phyloP scores from a whole-genome alignment of 1,140 invertebrate species.

The Chironomus striatipennis region DNA sequence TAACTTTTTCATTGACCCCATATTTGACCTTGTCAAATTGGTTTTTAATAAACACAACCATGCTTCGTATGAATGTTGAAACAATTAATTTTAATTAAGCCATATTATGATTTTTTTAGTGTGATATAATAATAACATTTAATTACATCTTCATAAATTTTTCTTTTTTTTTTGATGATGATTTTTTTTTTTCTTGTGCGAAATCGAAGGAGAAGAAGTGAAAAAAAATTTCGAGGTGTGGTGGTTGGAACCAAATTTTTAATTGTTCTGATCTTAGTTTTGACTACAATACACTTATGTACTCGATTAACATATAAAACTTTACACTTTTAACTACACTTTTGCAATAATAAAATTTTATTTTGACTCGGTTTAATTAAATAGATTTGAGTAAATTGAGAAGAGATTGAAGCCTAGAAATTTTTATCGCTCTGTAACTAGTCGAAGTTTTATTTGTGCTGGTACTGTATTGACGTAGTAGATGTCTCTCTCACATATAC shows the following conservation, averaged over 20 bases:
- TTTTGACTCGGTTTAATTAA: constrained; percentile 14
- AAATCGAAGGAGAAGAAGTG: constrained; percentile 11
- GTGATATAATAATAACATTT: constrained; percentile 4
- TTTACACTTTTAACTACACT: constrained; percentile 7
- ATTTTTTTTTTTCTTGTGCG: not conserved
- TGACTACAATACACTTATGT: not conserved
- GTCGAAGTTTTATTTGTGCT: not conserved
- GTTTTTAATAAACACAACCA: constrained; percentile 2
- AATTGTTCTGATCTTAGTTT: not conserved
- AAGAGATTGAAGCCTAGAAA: constrained; percentile 8
- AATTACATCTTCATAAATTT: constrained; percentile 8
- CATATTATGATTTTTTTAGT: constrained; percentile 1
- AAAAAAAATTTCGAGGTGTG: constrained; percentile 8
- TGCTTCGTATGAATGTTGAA: not conserved
- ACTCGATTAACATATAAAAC: not conserved
- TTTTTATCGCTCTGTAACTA: constrained; percentile 3
- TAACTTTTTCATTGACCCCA: constrained; percentile 12
- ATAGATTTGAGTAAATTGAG: constrained; percentile 13
- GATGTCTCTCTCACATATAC: not conserved
- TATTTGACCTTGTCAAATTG: constrained; percentile 2
- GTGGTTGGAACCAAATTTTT: not conserved
- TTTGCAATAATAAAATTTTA: constrained; percentile 1
- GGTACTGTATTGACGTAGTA: not conserved
- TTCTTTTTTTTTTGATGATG: constrained; percentile 15
- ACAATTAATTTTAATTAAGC: constrained; percentile 3